phyloP scores from a whole-genome alignment of 2,113 vertebrate species.

The Calyptomena viridis region DNA sequence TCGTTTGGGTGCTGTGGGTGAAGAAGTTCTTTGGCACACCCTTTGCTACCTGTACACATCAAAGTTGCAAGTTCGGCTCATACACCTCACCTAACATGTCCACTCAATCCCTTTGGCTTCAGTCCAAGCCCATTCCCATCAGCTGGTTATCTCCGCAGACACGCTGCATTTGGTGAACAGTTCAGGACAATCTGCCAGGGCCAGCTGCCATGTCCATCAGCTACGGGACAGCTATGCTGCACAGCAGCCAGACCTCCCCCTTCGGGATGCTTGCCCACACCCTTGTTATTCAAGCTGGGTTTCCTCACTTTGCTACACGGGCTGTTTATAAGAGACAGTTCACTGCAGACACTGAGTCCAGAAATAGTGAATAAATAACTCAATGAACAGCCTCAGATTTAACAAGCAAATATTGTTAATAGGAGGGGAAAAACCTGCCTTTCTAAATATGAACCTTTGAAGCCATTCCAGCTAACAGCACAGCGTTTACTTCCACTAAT shows the following conservation, averaged over 20 bases:
- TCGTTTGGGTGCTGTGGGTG: neutral
- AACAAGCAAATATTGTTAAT: neutral
- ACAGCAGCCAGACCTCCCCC: neutral
- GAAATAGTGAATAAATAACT: neutral
- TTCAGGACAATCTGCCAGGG: neutral
- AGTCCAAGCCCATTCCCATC: neutral
- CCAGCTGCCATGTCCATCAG: slow-evolving; percentile 20
- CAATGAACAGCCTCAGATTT: neutral
- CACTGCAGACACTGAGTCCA: neutral
- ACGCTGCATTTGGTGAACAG: neutral
- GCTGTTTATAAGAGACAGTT: neutral
- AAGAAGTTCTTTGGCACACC: neutral
- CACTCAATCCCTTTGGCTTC: neutral
- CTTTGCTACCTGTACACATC: neutral
- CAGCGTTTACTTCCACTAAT: neutral
- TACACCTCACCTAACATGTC: neutral
- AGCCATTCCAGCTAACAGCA: neutral
- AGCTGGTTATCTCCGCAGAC: neutral
- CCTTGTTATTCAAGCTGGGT: neutral
- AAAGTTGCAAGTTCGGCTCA: neutral
- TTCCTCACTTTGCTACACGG: neutral
- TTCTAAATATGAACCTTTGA: neutral
- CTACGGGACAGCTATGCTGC: neutral
- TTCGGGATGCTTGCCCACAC: neutral
- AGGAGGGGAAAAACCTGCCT: neutral